Conservation (phyloP, 2,888 invertebrate species). For the Gymnocheta viridis region DNA sequence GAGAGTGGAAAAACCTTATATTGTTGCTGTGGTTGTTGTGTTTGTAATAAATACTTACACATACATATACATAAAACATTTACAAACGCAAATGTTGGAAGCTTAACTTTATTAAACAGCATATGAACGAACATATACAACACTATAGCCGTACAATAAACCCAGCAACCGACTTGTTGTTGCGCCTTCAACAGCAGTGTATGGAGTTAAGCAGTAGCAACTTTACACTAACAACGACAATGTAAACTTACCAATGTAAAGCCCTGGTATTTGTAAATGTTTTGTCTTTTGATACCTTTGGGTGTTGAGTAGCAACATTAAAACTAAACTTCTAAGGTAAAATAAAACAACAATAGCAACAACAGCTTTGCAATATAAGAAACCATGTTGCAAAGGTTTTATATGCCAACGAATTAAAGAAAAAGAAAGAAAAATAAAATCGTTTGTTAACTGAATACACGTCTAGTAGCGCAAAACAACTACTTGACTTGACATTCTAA, state of each 20-base stretch:
- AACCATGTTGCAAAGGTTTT: constrained; percentile 33
- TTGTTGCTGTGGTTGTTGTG: neutral
- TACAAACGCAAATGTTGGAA: constrained; percentile 19
- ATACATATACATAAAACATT: neutral
- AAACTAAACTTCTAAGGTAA: constrained; percentile 36
- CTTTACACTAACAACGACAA: constrained; percentile 24
- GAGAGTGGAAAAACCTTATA: neutral
- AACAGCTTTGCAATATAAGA: constrained; percentile 36
- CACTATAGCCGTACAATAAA: constrained; percentile 3
- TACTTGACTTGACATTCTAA: constrained; percentile 36
- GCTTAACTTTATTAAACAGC: constrained; percentile 24
- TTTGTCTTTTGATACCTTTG: constrained; percentile 73
- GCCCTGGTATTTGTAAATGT: constrained; percentile 71
- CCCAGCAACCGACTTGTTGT: constrained; percentile 4
- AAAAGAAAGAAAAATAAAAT: neutral
- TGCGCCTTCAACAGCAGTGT: constrained; percentile 20
- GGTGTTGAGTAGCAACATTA: constrained; percentile 69
- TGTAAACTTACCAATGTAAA: constrained; percentile 43
- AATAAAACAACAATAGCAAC: constrained; percentile 35
- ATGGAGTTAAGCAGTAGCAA: constrained; percentile 48
- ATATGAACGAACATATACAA: neutral
- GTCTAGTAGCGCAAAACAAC: constrained; percentile 3
- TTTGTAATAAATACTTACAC: neutral
- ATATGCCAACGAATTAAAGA: constrained; percentile 13
- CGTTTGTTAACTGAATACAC: constrained; percentile 9